Percentiles rank a stretch among this genome's conserved stretches.
phyloP scores from a whole-genome alignment of 2,797 vertebrate genomes.

The Anniella stebbinsi region DNA sequence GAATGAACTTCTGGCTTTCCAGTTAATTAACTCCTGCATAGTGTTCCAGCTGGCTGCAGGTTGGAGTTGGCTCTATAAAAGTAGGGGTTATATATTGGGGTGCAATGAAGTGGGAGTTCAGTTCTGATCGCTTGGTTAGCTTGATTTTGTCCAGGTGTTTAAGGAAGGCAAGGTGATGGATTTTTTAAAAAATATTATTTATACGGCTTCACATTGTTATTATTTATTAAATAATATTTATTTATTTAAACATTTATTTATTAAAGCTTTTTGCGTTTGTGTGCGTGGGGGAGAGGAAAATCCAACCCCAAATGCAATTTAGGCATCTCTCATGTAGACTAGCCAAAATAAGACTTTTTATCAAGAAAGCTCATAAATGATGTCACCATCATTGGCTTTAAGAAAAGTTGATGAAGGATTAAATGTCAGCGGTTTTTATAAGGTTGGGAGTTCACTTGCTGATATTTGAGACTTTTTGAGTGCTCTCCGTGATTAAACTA shows the following conservation, averaged over 20 bases:
- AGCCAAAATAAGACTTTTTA: constrained; percentile 30
- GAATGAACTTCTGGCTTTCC: constrained; percentile 64
- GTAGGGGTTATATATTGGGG: not conserved
- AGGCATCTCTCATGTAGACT: not conserved
- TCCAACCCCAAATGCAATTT: not conserved
- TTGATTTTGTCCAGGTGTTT: constrained; percentile 54
- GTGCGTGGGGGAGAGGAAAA: not conserved
- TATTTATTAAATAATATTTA: no score
- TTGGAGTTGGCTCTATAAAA: constrained; percentile 54
- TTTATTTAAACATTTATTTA: no score
- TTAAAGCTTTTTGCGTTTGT: constrained; percentile 8
- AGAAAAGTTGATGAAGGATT: constrained; percentile 37
- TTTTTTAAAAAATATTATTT: constrained; percentile 17
- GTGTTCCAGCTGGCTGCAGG: constrained; percentile 69
- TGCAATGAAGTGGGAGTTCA: not conserved
- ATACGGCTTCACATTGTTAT: constrained; percentile 6
- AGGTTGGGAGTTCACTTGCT: not conserved
- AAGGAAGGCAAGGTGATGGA: constrained; percentile 38
- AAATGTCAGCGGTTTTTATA: constrained; percentile 59
- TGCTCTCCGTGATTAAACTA: not conserved
- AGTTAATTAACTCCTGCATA: constrained; percentile 70
- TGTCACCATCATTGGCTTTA: constrained; percentile 34
- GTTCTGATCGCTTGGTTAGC: constrained; percentile 39
- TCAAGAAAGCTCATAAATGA: constrained; percentile 29
- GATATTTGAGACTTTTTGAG: not conserved